Base-by-base conservation (phyloP, 2,113 vertebrate species). In the Sinocyclocheilus maitianheensis region DNA sequence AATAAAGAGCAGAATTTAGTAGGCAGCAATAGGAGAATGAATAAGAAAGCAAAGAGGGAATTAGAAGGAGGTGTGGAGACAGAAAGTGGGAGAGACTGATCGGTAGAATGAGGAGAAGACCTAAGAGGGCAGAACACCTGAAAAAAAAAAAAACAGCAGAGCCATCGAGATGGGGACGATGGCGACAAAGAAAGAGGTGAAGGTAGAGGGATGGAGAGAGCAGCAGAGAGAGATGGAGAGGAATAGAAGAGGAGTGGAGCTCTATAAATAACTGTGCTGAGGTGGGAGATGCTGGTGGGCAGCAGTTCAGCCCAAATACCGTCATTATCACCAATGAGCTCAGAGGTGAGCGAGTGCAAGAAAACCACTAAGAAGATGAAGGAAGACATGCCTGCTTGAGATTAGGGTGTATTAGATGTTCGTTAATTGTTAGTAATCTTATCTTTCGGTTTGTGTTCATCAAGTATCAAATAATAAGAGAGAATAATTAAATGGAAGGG, bases 231-330 rank as follows among this genome's bases (percentile, higher is more conserved):
- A 43, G 60, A 65, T 43, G 43, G 48, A n/a, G 81, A 84, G 51
- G 11, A 12, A 58, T 55, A 55, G 48, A 84, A 34, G 65, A 58
- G 65, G 81, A 72, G 67, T 22, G 10, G 12, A 83, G 81, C 65
- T 83, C 67, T 83, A 83, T 84, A 74, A 84, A 84, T 74, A 84
- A 84, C 67, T 26, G 26, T 74, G 67, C 67, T 74, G 51, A 83
- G 67, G 81, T 84, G 81, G 81, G 81, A 74, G 81, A 83, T 72
- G 67, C 81, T 58, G 22, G 81, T 83, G 81, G 81, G 81, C 81
- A 84, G 81, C 65, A 60, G 67, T 34, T 40, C 48, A n/a, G 51
- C 4, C 30, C 67, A 58, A 72, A 74, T 43, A 53, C 81, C 81
- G 4, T 55, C 63, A 71, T 83, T 71, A 84, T 84, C 63, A 34